Percentiles rank a stretch among this genome's conserved stretches.
These are phyloP conservation scores for Epinephelus lanceolatus DNA, from an alignment of 2,113 vertebrate genomes.

Conservation along the genomic window DNA sequence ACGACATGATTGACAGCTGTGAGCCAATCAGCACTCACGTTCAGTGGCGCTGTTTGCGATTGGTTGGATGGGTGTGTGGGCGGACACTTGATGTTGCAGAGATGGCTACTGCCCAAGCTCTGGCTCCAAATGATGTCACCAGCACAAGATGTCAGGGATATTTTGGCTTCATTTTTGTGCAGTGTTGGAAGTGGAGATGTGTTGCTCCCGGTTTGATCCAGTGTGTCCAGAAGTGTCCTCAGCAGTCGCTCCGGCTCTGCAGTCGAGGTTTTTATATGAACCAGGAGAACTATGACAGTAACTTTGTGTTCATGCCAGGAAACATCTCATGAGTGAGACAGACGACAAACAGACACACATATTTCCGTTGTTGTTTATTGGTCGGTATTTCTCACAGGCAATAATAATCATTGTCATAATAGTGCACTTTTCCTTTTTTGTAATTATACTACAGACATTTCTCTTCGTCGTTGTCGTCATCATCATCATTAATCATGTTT, in stretches of 20 bases:
- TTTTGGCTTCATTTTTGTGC: too few species aligned
- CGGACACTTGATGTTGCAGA: too few species aligned
- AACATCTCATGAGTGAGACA: not conserved
- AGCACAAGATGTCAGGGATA: too few species aligned
- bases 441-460: conserved; percentile 85
- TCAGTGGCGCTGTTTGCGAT: too few species aligned
- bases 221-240: not conserved
- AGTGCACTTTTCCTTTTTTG: conserved; percentile 84
- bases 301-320: not conserved
- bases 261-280: too few species aligned
- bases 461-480: conserved; percentile 67
- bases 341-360: conserved; percentile 27
- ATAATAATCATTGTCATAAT: conserved; percentile 84
- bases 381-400: conserved; percentile 87
- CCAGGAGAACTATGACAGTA: not conserved
- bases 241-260: not conserved
- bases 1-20: too few species aligned
- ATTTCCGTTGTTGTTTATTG: conserved; percentile 84
- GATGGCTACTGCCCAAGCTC: too few species aligned
- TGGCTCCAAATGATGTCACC: too few species aligned
- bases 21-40: too few species aligned
- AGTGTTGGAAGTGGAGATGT: too few species aligned
- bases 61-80: too few species aligned
- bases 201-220: too few species aligned
- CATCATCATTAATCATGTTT: conserved; percentile 53